Evolutionary conservation across 35 echinoderm and acorn worm species (phyloP).

Genomic region (Acanthaster planci): DNA sequence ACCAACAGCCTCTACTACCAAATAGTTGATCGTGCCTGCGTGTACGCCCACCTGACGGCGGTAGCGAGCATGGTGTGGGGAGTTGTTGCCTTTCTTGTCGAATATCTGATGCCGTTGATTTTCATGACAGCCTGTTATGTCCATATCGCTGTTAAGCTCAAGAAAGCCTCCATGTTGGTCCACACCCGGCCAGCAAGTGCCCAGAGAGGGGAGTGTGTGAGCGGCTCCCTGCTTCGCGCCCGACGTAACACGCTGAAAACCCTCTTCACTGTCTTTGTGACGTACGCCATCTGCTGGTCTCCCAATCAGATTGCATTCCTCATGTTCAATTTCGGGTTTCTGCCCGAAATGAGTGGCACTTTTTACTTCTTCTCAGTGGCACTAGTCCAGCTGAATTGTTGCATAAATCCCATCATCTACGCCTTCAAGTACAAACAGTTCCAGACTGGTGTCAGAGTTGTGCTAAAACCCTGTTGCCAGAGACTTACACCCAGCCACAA

Average conservation of each 20-base stretch:
- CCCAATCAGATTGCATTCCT: conserved; percentile 80
- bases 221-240: conserved; percentile 13
- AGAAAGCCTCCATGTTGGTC: neutral
- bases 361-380: conserved; percentile 65
- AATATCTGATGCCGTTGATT: conserved; percentile 44
- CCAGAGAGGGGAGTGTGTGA: neutral
- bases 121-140: conserved; percentile 39
- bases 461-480: neutral
- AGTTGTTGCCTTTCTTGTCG: conserved; percentile 20
- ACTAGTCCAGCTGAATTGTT: conserved; percentile 58
- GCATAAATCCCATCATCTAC: conserved; percentile 83
- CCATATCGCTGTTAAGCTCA: conserved; percentile 29
- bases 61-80: neutral
- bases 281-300: conserved; percentile 75
- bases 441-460: conserved; percentile 37
- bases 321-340: conserved; percentile 54
- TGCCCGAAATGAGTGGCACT: conserved; percentile 30
- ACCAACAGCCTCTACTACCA: neutral
- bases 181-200: neutral
- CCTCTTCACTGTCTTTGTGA: conserved; percentile 58
- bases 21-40: neutral
- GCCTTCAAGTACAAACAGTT: conserved; percentile 70
- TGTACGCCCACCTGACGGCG: neutral
- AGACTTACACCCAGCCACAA: neutral
- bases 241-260: conserved; percentile 51